Evolutionary conservation across 2,113 vertebrate species (phyloP).

Genomic region (Zeus faber): DNA sequence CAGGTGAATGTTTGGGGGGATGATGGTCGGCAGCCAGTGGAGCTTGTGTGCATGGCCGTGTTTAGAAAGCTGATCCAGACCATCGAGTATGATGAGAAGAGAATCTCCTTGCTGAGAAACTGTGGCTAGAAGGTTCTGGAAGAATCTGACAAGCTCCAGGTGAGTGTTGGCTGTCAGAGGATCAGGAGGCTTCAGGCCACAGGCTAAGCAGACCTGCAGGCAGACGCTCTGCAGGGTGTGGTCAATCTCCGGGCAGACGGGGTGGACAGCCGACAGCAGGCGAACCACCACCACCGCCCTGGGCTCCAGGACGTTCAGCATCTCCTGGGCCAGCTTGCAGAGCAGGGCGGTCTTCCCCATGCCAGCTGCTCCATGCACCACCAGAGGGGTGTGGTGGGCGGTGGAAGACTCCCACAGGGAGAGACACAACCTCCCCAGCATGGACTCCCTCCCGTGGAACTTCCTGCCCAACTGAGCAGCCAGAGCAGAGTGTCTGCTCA

Average conservation of each 20-base stretch:
- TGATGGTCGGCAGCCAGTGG: slow-evolving; percentile 71
- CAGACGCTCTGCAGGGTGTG: slow-evolving; percentile 71
- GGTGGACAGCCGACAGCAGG: slow-evolving; percentile 68
- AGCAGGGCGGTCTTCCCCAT: slow-evolving; percentile 78
- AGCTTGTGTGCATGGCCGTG: slow-evolving; percentile 38
- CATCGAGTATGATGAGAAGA: slow-evolving; percentile 77
- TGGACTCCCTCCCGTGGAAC: slow-evolving; percentile 68
- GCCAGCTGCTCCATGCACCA: slow-evolving; percentile 71
- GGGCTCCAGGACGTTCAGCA: slow-evolving; percentile 46
- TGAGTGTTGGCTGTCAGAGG: slow-evolving; percentile 51
- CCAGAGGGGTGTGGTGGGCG: slow-evolving; percentile 55
- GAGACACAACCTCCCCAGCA: slow-evolving; percentile 69
- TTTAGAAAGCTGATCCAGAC: slow-evolving; percentile 68
- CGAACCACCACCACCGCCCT: slow-evolving; percentile 52
- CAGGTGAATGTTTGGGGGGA: slow-evolving; percentile 76
- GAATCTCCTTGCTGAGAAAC: slow-evolving; percentile 63
- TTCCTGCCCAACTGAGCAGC: slow-evolving; percentile 37
- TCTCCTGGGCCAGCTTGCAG: slow-evolving; percentile 68
- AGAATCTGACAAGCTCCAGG: slow-evolving; percentile 61
- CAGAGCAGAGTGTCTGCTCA: slow-evolving; percentile 58
- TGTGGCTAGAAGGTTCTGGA: slow-evolving; percentile 65
- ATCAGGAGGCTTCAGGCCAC: slow-evolving; percentile 61
- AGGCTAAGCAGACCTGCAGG: slow-evolving; percentile 74
- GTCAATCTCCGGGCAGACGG: slow-evolving; percentile 54
- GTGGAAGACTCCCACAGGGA: slow-evolving; percentile 52